Percentiles rank a stretch among this genome's conserved stretches.
phyloP scores from a whole-genome alignment of 2,888 invertebrate species.

The Megastigmus dorsalis region DNA sequence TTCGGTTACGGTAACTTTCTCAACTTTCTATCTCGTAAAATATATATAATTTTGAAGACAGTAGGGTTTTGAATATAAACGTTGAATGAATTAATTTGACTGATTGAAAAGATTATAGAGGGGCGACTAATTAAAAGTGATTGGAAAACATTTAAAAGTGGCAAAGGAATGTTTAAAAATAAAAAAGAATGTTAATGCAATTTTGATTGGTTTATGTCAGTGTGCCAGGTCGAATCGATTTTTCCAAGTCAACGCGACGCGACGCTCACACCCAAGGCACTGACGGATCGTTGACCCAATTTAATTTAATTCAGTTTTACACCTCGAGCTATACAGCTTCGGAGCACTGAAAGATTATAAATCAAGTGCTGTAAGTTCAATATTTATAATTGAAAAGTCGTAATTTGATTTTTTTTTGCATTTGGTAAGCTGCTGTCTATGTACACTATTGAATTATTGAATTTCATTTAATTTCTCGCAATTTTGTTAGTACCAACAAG shows the following conservation, averaged over 20 bases:
- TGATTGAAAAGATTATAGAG: not conserved
- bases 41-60: no score
- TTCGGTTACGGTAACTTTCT: no score
- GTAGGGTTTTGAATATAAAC: no score
- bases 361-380: conserved; percentile 10
- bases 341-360: conserved; percentile 16
- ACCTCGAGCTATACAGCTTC: not conserved
- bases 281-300: conserved; percentile 46
- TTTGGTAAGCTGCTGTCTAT: no score
- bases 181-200: conserved; percentile 15
- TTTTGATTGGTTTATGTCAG: conserved; percentile 9
- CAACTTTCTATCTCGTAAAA: no score
- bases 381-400: not conserved
- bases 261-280: conserved; percentile 6
- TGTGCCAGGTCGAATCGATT: conserved; percentile 22
- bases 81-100: not conserved
- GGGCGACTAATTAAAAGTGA: not conserved
- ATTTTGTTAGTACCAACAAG: no score
- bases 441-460: no score
- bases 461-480: no score
- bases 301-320: conserved; percentile 38
- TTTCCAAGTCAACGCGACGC: conserved; percentile 37
- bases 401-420: no score
- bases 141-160: not conserved
- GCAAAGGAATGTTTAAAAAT: not conserved